Evolutionary conservation across 2,888 invertebrate genomes (phyloP).

Genomic region (Leptura quadrifasciata): DNA sequence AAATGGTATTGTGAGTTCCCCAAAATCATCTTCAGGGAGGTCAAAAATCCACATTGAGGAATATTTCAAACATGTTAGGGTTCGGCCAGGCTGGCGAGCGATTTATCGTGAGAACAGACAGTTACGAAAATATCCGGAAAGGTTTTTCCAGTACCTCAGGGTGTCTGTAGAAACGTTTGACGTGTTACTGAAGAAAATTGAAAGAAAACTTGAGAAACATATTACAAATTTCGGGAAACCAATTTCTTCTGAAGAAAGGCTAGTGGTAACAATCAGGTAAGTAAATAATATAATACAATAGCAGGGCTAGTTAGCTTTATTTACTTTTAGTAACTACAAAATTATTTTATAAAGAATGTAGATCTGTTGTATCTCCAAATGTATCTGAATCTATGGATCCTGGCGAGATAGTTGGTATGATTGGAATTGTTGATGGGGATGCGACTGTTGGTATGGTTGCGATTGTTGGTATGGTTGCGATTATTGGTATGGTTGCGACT

Average conservation of each 20-base stretch:
- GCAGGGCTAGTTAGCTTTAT: constrained; percentile 11
- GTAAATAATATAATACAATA: constrained; percentile 11
- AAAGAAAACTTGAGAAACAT: constrained; percentile 9
- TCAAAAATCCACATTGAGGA: too few species aligned
- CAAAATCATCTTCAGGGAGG: too few species aligned
- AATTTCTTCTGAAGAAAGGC: constrained; percentile 11
- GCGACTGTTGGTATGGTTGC: constrained; percentile 14
- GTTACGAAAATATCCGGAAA: too few species aligned
- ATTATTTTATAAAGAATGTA: constrained; percentile 11
- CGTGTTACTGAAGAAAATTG: constrained; percentile 9
- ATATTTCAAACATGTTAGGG: too few species aligned
- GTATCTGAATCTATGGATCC: constrained; percentile 5
- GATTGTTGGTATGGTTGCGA: too few species aligned
- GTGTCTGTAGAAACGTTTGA: constrained; percentile 6
- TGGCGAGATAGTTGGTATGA: constrained; percentile 15
- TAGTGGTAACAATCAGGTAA: constrained; percentile 11
- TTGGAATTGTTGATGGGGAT: constrained; percentile 21
- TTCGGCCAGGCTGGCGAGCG: too few species aligned
- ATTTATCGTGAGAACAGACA: too few species aligned
- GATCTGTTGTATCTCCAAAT: constrained; percentile 11
- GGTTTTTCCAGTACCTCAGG: constrained; percentile 8
- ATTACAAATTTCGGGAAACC: constrained; percentile 11
- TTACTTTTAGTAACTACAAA: constrained; percentile 11
- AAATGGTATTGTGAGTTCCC: too few species aligned
- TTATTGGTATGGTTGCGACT: too few species aligned